Evolutionary conservation across 1,140 invertebrate species (phyloP).

Genomic region (Ostrea denselamellosa): DNA sequence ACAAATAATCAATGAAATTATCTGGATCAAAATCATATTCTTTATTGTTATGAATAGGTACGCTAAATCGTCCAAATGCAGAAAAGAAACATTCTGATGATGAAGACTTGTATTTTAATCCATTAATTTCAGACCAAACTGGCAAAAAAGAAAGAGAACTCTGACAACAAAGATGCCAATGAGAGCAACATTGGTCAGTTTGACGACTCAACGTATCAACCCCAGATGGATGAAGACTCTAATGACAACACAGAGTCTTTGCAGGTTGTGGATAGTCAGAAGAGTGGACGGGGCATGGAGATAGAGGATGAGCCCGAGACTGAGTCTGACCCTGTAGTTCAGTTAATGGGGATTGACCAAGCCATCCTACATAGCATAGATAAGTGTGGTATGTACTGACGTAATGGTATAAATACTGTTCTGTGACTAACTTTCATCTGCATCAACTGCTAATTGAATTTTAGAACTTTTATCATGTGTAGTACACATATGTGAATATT

Average conservation of each 20-base stretch:
- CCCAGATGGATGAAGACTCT: slow-evolving; percentile 74
- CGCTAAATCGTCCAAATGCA: no score
- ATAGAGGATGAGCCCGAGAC: slow-evolving; percentile 70
- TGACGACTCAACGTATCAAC: slow-evolving; percentile 64
- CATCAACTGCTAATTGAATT: no score
- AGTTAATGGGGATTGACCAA: slow-evolving; percentile 92
- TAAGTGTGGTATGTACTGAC: slow-evolving; percentile 85
- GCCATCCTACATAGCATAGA: slow-evolving; percentile 95
- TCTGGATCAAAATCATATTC: no score
- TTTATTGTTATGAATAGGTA: no score
- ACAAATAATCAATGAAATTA: no score
- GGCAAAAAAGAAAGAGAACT: slow-evolving; percentile 72
- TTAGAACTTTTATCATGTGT: no score
- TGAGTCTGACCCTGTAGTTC: slow-evolving; percentile 82
- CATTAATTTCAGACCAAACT: slow-evolving; percentile 54
- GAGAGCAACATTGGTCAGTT: slow-evolving; percentile 53
- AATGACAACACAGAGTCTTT: slow-evolving; percentile 73
- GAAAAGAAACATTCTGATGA: neutral
- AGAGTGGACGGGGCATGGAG: slow-evolving; percentile 79
- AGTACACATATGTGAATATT: no score
- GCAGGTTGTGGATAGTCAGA: slow-evolving; percentile 77
- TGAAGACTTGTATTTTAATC: neutral
- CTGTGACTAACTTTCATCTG: no score
- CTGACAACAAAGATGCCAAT: slow-evolving; percentile 66
- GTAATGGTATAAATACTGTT: neutral